Evolutionary conservation across 2,797 vertebrate genomes (phyloP).

Genomic region (Lateolabrax maculatus): DNA sequence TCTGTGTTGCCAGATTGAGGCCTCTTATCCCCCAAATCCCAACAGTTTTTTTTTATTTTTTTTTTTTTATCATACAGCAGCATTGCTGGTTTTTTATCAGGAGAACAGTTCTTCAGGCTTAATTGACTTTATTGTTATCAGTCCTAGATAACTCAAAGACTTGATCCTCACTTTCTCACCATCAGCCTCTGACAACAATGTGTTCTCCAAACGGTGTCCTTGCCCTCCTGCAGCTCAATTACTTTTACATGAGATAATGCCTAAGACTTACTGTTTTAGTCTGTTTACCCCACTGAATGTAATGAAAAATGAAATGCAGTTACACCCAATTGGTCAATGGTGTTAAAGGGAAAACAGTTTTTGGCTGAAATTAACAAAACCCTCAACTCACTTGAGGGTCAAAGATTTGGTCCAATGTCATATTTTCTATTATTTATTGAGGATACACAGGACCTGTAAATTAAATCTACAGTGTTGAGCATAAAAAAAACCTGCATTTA

Average conservation of each 20-base stretch:
- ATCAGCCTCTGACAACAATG: background rate
- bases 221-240: background rate
- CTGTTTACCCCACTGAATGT: background rate
- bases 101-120: constrained; percentile 6
- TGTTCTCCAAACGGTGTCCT: constrained; percentile 25
- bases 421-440: constrained; percentile 40
- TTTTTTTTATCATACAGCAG: constrained; percentile 25
- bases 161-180: constrained; percentile 9
- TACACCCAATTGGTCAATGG: background rate
- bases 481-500: constrained; percentile 48
- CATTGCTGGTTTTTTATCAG: constrained; percentile 16
- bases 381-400: background rate
- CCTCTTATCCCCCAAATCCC: background rate
- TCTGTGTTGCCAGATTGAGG: constrained; percentile 1
- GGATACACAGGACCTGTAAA: constrained; percentile 15
- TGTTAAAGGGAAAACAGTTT: background rate
- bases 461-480: constrained; percentile 14
- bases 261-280: background rate
- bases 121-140: constrained; percentile 20
- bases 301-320: background rate
- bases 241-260: background rate
- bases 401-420: background rate
- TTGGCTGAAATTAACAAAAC: background rate
- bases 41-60: too few species aligned
- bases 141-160: constrained; percentile 28